These are phyloP conservation scores for Siphonodentalium dalli DNA, from an alignment of 2,888 invertebrate species.

Conservation along the genomic window DNA sequence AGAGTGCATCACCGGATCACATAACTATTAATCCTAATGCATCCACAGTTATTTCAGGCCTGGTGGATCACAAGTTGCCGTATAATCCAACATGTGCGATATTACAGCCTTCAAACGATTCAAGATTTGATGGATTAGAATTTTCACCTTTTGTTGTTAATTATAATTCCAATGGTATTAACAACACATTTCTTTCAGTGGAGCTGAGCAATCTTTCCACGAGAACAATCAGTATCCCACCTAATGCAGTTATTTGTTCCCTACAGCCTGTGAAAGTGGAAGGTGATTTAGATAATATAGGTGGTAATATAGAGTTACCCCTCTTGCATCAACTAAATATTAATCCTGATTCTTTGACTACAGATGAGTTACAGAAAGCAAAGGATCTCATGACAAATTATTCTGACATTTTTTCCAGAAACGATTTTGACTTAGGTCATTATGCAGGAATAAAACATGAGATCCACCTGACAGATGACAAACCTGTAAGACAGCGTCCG, in stretches of 20 bases:
- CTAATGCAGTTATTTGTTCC: not conserved
- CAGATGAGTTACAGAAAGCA: no score
- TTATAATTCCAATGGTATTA: not conserved
- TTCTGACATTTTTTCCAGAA: no score
- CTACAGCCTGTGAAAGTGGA: not conserved
- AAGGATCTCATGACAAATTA: no score
- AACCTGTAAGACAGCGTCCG: no score
- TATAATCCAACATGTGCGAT: slow-evolving; percentile 5
- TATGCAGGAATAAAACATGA: no score
- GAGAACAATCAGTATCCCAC: not conserved
- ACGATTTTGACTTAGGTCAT: no score
- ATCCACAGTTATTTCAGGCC: slow-evolving; percentile 1
- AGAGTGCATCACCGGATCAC: slow-evolving; percentile 1
- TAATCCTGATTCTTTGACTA: no score
- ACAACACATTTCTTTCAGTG: not conserved
- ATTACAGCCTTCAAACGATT: slow-evolving; percentile 1
- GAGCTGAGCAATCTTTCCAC: not conserved
- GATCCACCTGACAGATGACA: no score
- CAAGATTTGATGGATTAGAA: slow-evolving; percentile 3
- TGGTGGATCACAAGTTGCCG: slow-evolving; percentile 8
- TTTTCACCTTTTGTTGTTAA: slow-evolving; percentile 9
- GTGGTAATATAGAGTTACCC: no score
- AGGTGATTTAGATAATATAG: no score
- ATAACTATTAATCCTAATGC: slow-evolving; percentile 14
- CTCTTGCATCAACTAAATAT: no score